Percentiles rank a stretch among this genome's conserved stretches.
These are phyloP conservation scores for Helostoma temminkii DNA, from an alignment of 2,797 vertebrate genomes.

Conservation along the genomic window DNA sequence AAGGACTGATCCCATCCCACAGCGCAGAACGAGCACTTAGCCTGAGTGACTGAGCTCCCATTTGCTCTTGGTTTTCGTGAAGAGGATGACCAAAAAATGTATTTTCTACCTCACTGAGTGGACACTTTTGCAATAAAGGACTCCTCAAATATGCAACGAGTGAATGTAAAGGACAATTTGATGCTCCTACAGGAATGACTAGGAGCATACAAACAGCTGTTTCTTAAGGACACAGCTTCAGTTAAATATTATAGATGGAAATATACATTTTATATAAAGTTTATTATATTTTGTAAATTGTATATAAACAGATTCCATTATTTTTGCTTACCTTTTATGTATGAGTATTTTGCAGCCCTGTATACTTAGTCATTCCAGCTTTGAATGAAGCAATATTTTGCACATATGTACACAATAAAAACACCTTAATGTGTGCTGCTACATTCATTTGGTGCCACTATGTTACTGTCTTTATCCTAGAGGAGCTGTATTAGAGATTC, in stretches of 20 bases:
- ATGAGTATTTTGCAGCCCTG: constrained; percentile 73
- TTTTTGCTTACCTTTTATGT: constrained; percentile 89
- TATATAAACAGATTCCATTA: constrained; percentile 91
- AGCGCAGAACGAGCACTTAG: constrained; percentile 84
- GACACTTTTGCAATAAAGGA: constrained; percentile 77
- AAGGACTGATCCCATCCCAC: constrained; percentile 82
- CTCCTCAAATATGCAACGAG: constrained; percentile 71
- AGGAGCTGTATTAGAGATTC: constrained; percentile 20
- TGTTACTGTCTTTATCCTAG: neutral
- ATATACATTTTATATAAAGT: constrained; percentile 88
- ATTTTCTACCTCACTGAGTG: constrained; percentile 91
- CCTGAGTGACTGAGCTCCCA: constrained; percentile 43
- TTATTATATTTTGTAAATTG: constrained; percentile 91
- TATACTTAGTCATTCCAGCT: constrained; percentile 81
- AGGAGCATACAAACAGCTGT: constrained; percentile 41
- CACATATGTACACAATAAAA: constrained; percentile 89
- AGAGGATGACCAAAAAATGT: constrained; percentile 71
- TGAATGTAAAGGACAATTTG: constrained; percentile 80
- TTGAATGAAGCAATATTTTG: constrained; percentile 89
- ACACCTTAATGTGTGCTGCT: constrained; percentile 84
- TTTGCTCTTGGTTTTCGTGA: constrained; percentile 50
- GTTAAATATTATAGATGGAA: constrained; percentile 86
- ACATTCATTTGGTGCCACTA: constrained; percentile 36
- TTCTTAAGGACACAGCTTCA: constrained; percentile 76
- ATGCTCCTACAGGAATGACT: constrained; percentile 56